phyloP scores from a whole-genome alignment of 92 coral and sea anemone species.

The Isaurus tuberculatus region DNA sequence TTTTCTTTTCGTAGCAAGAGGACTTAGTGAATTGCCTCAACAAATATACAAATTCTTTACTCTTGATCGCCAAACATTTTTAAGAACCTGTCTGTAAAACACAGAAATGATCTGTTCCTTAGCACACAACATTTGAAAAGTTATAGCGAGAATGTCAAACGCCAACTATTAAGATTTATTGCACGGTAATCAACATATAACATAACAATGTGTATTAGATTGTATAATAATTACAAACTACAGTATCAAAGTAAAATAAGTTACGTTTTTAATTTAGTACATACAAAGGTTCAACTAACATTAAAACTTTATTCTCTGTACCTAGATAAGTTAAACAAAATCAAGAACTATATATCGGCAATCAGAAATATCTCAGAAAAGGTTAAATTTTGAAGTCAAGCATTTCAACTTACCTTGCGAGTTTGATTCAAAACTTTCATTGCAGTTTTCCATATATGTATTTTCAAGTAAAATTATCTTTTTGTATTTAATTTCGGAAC shows the following conservation, averaged over 20 bases:
- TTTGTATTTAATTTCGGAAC: neutral
- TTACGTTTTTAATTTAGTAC: neutral
- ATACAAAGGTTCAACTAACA: neutral
- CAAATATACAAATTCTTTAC: neutral
- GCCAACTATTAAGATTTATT: too few species aligned
- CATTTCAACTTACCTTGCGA: neutral
- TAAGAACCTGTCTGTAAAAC: neutral
- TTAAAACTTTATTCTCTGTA: neutral
- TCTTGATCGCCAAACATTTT: neutral
- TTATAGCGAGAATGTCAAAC: too few species aligned
- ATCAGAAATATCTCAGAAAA: too few species aligned
- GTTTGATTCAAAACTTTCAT: neutral
- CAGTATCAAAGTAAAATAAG: neutral
- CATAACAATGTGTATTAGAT: too few species aligned
- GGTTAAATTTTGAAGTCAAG: neutral
- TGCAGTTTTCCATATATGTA: neutral
- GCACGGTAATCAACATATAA: too few species aligned
- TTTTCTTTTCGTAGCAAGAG: neutral
- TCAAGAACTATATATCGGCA: too few species aligned
- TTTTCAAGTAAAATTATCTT: too few species aligned
- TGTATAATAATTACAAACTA: too few species aligned
- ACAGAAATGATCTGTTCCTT: too few species aligned
- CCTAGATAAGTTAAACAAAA: neutral
- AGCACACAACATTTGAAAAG: too few species aligned
- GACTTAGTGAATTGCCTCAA: neutral